Base-by-base conservation (phyloP, 1,140 invertebrate species). In the Ceratosolen fusciceps region DNA sequence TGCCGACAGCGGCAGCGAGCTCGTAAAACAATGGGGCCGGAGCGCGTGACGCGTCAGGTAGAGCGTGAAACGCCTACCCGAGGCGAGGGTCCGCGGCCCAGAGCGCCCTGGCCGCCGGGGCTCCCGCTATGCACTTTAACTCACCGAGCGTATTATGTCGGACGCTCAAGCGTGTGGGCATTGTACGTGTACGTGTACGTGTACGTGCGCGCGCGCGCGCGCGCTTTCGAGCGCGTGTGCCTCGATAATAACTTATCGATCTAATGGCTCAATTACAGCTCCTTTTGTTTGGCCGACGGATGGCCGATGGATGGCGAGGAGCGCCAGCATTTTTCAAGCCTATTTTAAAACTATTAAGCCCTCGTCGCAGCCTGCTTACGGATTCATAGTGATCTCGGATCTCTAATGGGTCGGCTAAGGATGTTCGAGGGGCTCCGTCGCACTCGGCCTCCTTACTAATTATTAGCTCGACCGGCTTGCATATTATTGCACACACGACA, bases 191-290 rank as follows among this genome's bases (percentile, higher is more conserved):
- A n/a, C n/a, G n/a, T n/a, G n/a, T n/a, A n/a, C n/a, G n/a, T n/a
- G n/a, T n/a, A n/a, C n/a, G n/a, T n/a, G n/a, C n/a, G n/a, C n/a
- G n/a, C n/a, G n/a, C n/a, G n/a, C n/a, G n/a, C n/a, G n/a, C n/a
- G n/a, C n/a, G n/a, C n/a, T n/a, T n/a, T n/a, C n/a, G n/a, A n/a
- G 54, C 54, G 49, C 73, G 37, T 60, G 56, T 39, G 24, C 58
- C 9, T 0, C 31, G 21, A 74, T 74, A 79, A 79, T 79, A 74
- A 79, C 72, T 79, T 79, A 79, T 79, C 78, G 78, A 79, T 79
- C 78, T 79, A 79, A 79, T 79, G 71, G 52, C 78, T 79, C 78
- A 79, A 79, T 79, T 79, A 79, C 52, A 68, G 60, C 49, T 58
- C 21, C 56, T 39, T 73, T 78, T 78, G 67, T 65, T 65, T 65